Evolutionary conservation across 2,797 vertebrate species (phyloP), one percentile per base, ranked within the genome.

Genomic region (Yasuhikotakia modesta): DNA sequence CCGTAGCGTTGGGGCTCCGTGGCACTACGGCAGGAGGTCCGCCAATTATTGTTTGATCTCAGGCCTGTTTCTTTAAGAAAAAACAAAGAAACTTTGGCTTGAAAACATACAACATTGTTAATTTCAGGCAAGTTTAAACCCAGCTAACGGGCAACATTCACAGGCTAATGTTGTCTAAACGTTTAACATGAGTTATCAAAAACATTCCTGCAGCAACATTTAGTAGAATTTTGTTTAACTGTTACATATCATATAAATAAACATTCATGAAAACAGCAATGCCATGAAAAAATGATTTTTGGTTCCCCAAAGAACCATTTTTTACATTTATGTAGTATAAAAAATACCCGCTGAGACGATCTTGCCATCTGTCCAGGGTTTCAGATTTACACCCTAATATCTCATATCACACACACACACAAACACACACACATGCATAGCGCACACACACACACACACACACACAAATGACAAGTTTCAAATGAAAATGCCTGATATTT

Each of bases 331-430:
- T 39, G 35, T 39, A 39, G 35, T 39, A 6, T 39, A 39, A 39
- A 39, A 39, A 39, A 39, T n/a, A n/a, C n/a, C n/a, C n/a, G 86
- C 86, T 88, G 83, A 88, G 89, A 91, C 57, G 73, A 83, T 93
- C 88, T 87, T 86, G 87, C 91, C 92, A 94, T 94, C 93, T 95
- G 94, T 93, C 92, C 91, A 89, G 89, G 89, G 89, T 91, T 89
- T 90, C 89, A 93, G 90, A 95, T 95, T 95, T 95, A 93, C 90
- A 91, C 85, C 68, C 83, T 87, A 86, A 91, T 91, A 94, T 94
- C 91, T 94, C 91, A 92, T 95, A 94, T 94, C 94, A 95, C 91
- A 69, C 61, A 70, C 48, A 55, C 58, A 46, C 60, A 68, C 65
- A 60, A 65, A 76, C 60, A 66, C 73, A 65, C 43, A 94, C 76